Evolutionary conservation across 2,113 vertebrate species (phyloP).

Genomic region (Cercopithecus mona): DNA sequence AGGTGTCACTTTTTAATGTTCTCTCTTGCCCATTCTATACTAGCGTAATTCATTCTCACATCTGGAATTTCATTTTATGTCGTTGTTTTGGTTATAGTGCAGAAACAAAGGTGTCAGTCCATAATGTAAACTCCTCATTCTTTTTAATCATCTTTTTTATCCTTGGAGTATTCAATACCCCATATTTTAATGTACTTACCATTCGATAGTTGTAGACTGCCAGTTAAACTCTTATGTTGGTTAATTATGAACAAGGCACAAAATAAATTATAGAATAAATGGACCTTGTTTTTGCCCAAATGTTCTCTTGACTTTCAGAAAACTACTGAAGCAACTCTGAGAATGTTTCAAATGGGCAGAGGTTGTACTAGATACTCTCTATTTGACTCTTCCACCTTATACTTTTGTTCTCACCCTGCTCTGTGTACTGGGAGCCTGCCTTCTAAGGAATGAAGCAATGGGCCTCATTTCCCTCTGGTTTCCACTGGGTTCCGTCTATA

Average conservation of each 20-base stretch:
- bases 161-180: neutral
- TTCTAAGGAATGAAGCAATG: neutral
- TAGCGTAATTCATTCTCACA: neutral
- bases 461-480: neutral
- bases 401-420: neutral
- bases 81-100: neutral
- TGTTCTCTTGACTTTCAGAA: neutral
- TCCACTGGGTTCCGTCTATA: neutral
- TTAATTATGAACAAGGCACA: slow-evolving; percentile 17
- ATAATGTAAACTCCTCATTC: neutral
- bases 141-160: neutral
- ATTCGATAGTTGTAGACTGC: neutral
- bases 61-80: neutral
- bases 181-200: neutral
- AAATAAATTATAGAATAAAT: neutral
- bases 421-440: neutral
- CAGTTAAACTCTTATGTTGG: neutral
- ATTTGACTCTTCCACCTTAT: neutral
- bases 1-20: neutral
- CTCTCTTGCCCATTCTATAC: neutral
- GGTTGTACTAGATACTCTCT: neutral
- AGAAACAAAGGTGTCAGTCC: neutral
- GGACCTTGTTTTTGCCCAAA: neutral
- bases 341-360: neutral
- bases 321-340: neutral